Evolutionary conservation across 2,888 invertebrate species (phyloP), one percentile per base, ranked within the genome.

Genomic region (Pyrgus malvae): DNA sequence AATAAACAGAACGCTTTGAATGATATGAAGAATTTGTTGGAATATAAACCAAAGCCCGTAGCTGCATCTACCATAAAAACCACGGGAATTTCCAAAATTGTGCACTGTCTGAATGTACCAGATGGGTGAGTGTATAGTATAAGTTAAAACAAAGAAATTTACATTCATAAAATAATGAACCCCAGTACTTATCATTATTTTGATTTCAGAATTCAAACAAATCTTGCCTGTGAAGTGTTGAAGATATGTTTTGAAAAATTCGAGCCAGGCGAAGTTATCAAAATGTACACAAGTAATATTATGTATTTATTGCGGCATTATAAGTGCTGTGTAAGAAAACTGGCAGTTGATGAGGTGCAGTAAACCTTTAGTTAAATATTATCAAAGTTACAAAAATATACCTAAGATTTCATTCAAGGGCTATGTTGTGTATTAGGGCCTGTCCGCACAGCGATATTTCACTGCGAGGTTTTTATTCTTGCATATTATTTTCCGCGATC

Each of bases 221-320:
- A 92, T 63, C 68, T 93, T 54, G 92, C 93, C 12, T 93, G 93
- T 70, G 93, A 94, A 67, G 92, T 95, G 3, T 78, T 95, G 29
- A 86, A 91, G 37, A 78, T 91, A 56, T 92, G 94, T 67, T 91
- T 96, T 74, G 88, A 92, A 7, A 92, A 92, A 64, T 83, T 95
- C 62, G 87, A 88, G 53, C 78, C 93, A 41, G 91, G 91, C n/a
- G 91, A 93, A 62, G 87, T 92, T 23, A 82, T 93, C 2, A 90
- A 83, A 64, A 89, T 91, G 50, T 93, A 94, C 68, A 92, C 92
- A 14, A 79, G 85, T 21, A 80, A 92, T 46, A 74, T 95, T 19
- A 92, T 92, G 79, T 90, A 91, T 62, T 90, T 94, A 33, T 79
- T 96, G 31, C 81, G 89, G 0, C 94, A 95, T 77, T 91, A 92